These are phyloP conservation scores for Plemyria rubiginata DNA, from an alignment of 2,888 invertebrate species.

Conservation along the genomic window DNA sequence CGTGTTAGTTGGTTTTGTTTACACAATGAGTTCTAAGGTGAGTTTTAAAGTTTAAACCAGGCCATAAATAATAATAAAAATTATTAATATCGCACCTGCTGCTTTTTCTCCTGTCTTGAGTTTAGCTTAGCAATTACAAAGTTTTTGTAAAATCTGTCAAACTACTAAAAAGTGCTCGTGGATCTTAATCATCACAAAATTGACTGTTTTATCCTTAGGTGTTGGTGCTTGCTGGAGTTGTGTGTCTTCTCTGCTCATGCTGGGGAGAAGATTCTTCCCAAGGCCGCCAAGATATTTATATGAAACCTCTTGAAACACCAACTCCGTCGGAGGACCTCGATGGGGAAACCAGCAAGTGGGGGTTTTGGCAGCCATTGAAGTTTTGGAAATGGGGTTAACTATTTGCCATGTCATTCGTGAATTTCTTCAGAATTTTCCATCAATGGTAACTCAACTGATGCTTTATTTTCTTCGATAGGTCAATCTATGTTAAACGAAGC, in stretches of 20 bases:
- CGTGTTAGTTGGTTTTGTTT: slow-evolving; percentile 29
- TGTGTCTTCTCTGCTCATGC: slow-evolving; percentile 54
- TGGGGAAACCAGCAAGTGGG: slow-evolving; percentile 55
- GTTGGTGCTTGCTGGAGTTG: slow-evolving; percentile 50
- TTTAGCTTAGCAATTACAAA: background rate
- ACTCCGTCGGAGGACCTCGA: slow-evolving; percentile 50
- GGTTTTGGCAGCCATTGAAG: slow-evolving; percentile 60
- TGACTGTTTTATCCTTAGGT: slow-evolving; percentile 47
- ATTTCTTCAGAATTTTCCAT: slow-evolving; percentile 18
- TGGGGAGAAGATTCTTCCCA: slow-evolving; percentile 51
- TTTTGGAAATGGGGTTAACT: slow-evolving; percentile 64
- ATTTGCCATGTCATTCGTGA: slow-evolving; percentile 20
- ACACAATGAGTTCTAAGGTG: slow-evolving; percentile 54
- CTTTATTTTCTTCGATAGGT: slow-evolving; percentile 54
- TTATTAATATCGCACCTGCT: background rate
- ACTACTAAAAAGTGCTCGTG: slow-evolving; percentile 6
- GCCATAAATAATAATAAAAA: background rate
- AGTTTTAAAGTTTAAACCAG: slow-evolving; percentile 3
- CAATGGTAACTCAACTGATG: slow-evolving; percentile 18
- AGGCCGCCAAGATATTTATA: slow-evolving; percentile 46
- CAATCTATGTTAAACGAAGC: slow-evolving; percentile 60
- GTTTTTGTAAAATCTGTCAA: background rate
- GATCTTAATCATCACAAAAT: slow-evolving; percentile 4
- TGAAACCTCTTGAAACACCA: slow-evolving; percentile 45
- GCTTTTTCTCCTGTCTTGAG: background rate